phyloP scores from a whole-genome alignment of 1,140 invertebrate genomes.

The Papilio glaucus region DNA sequence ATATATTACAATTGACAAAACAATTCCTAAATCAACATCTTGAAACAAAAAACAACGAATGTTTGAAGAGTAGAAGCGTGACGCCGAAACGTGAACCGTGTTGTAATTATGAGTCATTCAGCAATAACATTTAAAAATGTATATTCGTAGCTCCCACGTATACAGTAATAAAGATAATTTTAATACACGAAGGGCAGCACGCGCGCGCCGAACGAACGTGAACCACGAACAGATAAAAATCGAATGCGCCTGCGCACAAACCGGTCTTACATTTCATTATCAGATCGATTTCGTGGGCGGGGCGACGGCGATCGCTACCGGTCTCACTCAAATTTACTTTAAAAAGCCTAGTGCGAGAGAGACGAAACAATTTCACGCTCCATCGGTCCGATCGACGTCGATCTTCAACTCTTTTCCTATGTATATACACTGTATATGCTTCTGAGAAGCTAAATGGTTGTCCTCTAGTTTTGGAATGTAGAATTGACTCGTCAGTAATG shows the following conservation, averaged over 20 bases:
- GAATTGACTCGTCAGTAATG: slow-evolving; percentile 32
- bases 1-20: slow-evolving; percentile 6
- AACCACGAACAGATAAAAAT: slow-evolving; percentile 72
- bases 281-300: slow-evolving; percentile 73
- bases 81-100: slow-evolving; percentile 49
- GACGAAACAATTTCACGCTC: slow-evolving; percentile 60
- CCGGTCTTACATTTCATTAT: slow-evolving; percentile 63
- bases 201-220: slow-evolving; percentile 60
- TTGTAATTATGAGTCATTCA: slow-evolving; percentile 51
- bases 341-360: slow-evolving; percentile 43
- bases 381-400: slow-evolving; percentile 57
- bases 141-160: slow-evolving; percentile 67
- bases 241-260: slow-evolving; percentile 62
- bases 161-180: slow-evolving; percentile 75
- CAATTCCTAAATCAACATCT: not conserved
- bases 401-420: slow-evolving; percentile 38
- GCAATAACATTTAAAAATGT: slow-evolving; percentile 62
- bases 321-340: slow-evolving; percentile 48
- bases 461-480: slow-evolving; percentile 45
- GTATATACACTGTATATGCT: slow-evolving; percentile 52
- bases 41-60: not conserved
- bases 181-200: slow-evolving; percentile 65
- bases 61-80: not conserved
- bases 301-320: slow-evolving; percentile 52
- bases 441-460: slow-evolving; percentile 54